Percentiles rank a stretch among this genome's conserved stretches.
Evolutionary conservation across 2,888 invertebrate species (phyloP).

Genomic region (Scelioninae gen. 2): DNA sequence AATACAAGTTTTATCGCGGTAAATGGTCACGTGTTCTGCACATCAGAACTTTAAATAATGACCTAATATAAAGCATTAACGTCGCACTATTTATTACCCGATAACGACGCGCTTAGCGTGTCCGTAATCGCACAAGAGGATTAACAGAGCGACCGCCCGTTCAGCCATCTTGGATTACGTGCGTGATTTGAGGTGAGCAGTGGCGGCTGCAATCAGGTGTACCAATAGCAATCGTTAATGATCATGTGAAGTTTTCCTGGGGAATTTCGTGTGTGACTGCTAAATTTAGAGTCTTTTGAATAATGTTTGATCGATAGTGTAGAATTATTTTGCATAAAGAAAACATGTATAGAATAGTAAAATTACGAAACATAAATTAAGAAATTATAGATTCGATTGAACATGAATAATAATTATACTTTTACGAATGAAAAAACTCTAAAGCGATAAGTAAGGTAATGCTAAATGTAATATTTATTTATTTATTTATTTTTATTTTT

Average conservation of each 20-base stretch:
- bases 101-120: neutral
- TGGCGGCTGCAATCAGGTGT: conserved; percentile 47
- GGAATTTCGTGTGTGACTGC: neutral
- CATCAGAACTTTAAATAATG: neutral
- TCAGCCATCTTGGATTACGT: conserved; percentile 56
- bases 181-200: conserved; percentile 46
- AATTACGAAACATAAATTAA: no score
- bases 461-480: no score
- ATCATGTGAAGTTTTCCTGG: neutral
- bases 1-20: neutral
- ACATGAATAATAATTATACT: no score
- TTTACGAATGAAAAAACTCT: no score
- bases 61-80: neutral
- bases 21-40: neutral
- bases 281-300: neutral
- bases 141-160: conserved; percentile 53
- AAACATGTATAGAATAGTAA: no score
- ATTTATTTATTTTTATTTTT: no score
- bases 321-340: no score
- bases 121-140: conserved; percentile 5
- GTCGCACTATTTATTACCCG: neutral
- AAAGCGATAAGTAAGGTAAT: no score
- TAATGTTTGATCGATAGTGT: conserved; percentile 48
- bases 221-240: conserved; percentile 14
- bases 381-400: no score